These are phyloP conservation scores for Adineta ricciae DNA, from an alignment of 2,888 invertebrate genomes.

Conservation along the genomic window DNA sequence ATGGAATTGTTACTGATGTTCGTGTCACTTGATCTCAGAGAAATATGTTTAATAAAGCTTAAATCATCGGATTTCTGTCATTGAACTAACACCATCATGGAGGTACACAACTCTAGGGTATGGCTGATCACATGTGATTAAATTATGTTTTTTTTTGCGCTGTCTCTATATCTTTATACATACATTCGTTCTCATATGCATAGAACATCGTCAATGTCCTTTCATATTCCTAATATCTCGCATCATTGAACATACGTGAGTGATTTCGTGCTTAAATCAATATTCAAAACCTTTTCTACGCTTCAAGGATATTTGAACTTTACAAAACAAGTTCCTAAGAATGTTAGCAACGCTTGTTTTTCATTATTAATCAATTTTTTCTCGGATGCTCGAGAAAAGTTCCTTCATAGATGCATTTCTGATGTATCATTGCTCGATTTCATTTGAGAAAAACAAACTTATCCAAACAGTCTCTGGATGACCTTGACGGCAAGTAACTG, in stretches of 20 bases:
- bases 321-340: neutral
- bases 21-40: too few relatives aligned
- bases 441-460: too few relatives aligned
- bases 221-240: neutral
- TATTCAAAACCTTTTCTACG: neutral
- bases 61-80: neutral
- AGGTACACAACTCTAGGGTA: neutral
- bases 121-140: conserved; percentile 4
- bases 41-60: neutral
- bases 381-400: too few relatives aligned
- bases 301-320: neutral
- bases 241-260: neutral
- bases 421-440: too few relatives aligned
- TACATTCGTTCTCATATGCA: neutral
- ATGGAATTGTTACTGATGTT: too few relatives aligned
- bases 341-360: neutral
- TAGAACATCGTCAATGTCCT: neutral
- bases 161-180: neutral
- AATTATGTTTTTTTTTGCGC: neutral
- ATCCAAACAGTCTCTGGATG: neutral
- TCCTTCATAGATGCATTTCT: too few relatives aligned
- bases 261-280: neutral
- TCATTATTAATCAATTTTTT: too few relatives aligned
- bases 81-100: neutral
- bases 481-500: neutral